These are phyloP conservation scores for Lamprologus ornatipinnis DNA, from an alignment of 2,113 vertebrate species.

Conservation along the genomic window DNA sequence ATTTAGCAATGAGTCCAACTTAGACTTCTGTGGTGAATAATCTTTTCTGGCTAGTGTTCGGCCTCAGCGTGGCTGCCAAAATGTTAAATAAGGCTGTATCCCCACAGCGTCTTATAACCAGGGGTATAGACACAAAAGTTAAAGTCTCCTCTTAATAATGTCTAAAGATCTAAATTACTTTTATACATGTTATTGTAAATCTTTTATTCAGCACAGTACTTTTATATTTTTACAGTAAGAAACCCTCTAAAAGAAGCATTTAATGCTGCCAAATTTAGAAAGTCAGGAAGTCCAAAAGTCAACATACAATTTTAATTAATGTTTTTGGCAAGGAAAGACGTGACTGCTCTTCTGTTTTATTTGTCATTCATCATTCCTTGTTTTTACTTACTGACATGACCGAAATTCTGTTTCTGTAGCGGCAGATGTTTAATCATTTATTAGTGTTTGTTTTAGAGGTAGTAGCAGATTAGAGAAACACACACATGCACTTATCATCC, in stretches of 20 bases:
- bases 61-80: not conserved
- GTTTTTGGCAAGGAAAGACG: not conserved
- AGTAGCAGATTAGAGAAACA: not conserved
- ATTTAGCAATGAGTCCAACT: not conserved
- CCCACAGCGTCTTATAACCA: not conserved
- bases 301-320: not conserved
- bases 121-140: not conserved
- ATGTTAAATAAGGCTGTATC: not conserved
- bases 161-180: not conserved
- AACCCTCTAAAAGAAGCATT: not conserved
- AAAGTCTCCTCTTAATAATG: not conserved
- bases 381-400: not conserved
- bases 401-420: not conserved
- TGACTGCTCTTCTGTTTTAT: not conserved
- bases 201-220: not conserved
- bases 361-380: not conserved
- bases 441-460: slow-evolving; percentile 7
- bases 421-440: slow-evolving; percentile 23
- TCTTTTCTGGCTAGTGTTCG: not conserved
- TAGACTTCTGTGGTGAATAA: not conserved
- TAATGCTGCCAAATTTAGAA: not conserved
- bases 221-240: not conserved
- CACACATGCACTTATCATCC: not conserved
- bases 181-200: not conserved
- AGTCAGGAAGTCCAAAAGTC: not conserved